Percentiles rank a stretch among this genome's conserved stretches.
phyloP scores from a whole-genome alignment of 2,113 vertebrate species.

The Corythaixoides concolor region DNA sequence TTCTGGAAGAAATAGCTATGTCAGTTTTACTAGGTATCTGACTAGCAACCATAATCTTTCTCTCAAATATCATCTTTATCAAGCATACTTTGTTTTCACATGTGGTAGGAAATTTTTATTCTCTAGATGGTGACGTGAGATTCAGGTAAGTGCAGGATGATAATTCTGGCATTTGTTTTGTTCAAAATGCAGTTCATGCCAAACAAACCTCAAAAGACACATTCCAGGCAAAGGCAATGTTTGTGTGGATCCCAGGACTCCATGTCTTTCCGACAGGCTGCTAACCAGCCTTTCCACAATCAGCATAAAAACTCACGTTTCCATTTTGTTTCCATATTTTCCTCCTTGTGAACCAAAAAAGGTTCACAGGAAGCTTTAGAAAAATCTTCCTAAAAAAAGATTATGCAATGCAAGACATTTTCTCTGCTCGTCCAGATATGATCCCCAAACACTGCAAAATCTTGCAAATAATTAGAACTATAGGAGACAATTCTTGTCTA shows the following conservation, averaged over 20 bases:
- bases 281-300: not conserved
- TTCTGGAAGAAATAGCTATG: not conserved
- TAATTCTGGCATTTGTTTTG: not conserved
- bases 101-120: not conserved
- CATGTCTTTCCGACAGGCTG: not conserved
- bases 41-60: not conserved
- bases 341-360: not conserved
- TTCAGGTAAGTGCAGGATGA: not conserved
- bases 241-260: not conserved
- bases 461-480: not conserved
- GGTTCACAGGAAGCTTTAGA: not conserved
- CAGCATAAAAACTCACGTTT: not conserved
- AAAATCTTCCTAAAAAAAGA: not conserved
- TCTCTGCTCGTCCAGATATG: not conserved
- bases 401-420: not conserved
- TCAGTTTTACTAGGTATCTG: not conserved
- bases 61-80: not conserved
- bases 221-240: not conserved
- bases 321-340: not conserved
- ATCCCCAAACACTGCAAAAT: not conserved
- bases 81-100: not conserved
- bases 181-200: not conserved
- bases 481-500: not conserved
- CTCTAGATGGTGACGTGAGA: not conserved
- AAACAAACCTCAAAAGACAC: not conserved